These are phyloP conservation scores for Trichonephila clavipes DNA, from an alignment of 1,140 invertebrate genomes.

Conservation along the genomic window DNA sequence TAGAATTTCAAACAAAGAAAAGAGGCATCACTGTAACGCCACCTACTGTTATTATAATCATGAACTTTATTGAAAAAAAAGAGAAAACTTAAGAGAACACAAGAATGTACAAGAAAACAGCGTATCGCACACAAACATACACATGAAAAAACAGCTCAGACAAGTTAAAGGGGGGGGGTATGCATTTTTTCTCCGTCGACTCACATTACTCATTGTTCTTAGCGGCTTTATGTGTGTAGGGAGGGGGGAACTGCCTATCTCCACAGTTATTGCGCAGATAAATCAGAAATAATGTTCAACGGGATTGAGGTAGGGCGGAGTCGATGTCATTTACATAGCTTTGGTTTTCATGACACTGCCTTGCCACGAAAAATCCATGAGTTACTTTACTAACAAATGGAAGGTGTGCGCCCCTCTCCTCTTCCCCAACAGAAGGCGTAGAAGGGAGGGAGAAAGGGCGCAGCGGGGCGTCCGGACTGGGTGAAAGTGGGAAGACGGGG, in stretches of 20 bases:
- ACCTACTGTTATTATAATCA: conserved; percentile 49
- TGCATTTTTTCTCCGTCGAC: neutral
- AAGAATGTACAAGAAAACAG: conserved; percentile 7
- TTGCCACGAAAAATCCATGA: conserved; percentile 15
- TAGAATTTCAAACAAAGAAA: neutral
- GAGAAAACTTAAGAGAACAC: neutral
- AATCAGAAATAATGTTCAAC: conserved; percentile 72
- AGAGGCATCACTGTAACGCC: neutral
- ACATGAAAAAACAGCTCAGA: neutral
- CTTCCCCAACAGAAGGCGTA: neutral
- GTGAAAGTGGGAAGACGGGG: conserved; percentile 61
- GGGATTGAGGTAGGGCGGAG: conserved; percentile 46
- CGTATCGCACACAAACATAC: conserved; percentile 14
- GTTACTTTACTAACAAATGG: conserved; percentile 62
- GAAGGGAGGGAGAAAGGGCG: conserved; percentile 31
- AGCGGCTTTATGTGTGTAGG: conserved; percentile 50
- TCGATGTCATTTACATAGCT: conserved; percentile 72
- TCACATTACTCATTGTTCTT: conserved; percentile 69
- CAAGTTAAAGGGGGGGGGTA: neutral
- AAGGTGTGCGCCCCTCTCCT: conserved; percentile 48
- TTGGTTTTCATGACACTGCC: conserved; percentile 64
- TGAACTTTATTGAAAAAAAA: conserved; percentile 11
- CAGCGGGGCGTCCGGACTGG: conserved; percentile 48
- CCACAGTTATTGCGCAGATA: conserved; percentile 69
- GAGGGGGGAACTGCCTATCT: conserved; percentile 43